Conservation (phyloP, 1,140 invertebrate species). For the Diuraphis noxia region DNA sequence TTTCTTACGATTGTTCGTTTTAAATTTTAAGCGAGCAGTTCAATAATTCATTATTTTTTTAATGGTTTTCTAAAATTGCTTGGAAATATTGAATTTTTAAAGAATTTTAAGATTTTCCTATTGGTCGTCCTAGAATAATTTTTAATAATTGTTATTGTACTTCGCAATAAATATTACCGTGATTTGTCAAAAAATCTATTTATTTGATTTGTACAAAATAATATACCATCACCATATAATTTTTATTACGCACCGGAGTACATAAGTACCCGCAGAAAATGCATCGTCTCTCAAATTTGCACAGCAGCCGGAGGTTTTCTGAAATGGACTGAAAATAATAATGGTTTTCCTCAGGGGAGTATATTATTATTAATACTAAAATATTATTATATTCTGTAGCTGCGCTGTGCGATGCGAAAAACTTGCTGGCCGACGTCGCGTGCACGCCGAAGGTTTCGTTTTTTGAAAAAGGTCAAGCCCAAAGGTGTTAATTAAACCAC, state of each 20-base stretch:
- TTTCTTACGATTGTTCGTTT: too few relatives aligned
- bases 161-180: too few relatives aligned
- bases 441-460: background rate
- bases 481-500: conserved; percentile 16
- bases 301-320: background rate
- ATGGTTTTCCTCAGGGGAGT: background rate
- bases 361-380: background rate
- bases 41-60: too few relatives aligned
- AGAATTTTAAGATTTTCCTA: too few relatives aligned
- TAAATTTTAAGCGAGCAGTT: too few relatives aligned
- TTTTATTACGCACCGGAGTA: background rate
- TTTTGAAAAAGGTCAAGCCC: background rate
- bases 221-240: too few relatives aligned
- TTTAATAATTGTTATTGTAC: too few relatives aligned
- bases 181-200: too few relatives aligned
- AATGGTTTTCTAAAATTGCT: too few relatives aligned
- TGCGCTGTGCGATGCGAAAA: background rate
- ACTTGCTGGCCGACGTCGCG: background rate
- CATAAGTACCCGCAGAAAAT: background rate
- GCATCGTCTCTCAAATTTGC: background rate
- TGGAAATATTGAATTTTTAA: too few relatives aligned
- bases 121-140: too few relatives aligned
- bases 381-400: background rate
- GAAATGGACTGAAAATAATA: background rate
- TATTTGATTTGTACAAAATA: too few relatives aligned